Evolutionary conservation across 2,113 vertebrate genomes (phyloP).

Genomic region (Corythornis cristatus): DNA sequence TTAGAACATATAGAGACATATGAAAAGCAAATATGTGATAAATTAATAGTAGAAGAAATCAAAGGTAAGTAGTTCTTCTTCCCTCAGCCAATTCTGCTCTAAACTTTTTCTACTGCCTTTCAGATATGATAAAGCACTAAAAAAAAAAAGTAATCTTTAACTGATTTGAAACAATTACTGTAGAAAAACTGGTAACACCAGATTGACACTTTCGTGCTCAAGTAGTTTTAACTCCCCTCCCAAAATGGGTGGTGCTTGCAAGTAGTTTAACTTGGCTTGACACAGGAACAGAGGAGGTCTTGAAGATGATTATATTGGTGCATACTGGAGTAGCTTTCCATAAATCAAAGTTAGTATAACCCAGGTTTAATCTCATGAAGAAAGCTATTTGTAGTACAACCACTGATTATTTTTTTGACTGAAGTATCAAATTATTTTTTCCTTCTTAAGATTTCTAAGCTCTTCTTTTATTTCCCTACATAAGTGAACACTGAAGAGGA

Average conservation of each 20-base stretch:
- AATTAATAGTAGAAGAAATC: slow-evolving; percentile 80
- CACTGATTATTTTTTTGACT: not conserved
- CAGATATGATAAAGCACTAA: not conserved
- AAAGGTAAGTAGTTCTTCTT: slow-evolving; percentile 71
- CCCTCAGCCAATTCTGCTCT: not conserved
- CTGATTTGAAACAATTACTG: not conserved
- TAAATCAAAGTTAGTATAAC: not conserved
- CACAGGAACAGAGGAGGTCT: not conserved
- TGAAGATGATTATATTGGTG: accelerated
- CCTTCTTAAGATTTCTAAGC: not conserved
- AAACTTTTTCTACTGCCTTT: not conserved
- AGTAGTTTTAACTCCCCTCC: not conserved
- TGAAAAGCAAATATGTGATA: slow-evolving; percentile 82
- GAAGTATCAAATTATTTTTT: not conserved
- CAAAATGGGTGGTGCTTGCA: not conserved
- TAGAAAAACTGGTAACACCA: not conserved
- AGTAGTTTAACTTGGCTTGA: not conserved
- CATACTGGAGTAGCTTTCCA: not conserved
- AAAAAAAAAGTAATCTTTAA: not conserved
- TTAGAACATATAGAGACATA: slow-evolving; percentile 81
- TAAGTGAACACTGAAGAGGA: not conserved
- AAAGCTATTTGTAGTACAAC: not conserved
- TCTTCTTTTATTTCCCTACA: not conserved
- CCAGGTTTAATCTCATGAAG: not conserved
- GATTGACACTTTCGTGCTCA: not conserved